Conservation (phyloP, 2,888 invertebrate genomes). For the Drosophila emarginata region DNA sequence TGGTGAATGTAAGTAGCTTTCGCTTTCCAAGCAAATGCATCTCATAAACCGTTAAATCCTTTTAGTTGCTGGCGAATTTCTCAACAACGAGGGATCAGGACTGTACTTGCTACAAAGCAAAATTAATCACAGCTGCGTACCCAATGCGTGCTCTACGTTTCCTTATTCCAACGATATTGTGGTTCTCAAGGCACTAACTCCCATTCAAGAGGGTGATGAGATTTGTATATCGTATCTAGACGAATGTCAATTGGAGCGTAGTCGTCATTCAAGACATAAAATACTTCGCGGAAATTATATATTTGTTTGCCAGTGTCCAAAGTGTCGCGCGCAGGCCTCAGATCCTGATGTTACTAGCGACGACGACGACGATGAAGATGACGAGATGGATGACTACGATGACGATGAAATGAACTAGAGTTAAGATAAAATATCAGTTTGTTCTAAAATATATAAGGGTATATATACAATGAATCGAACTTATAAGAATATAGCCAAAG, state of each 20-base stretch:
- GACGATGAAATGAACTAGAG: slow-evolving; percentile 54
- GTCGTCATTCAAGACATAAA: slow-evolving; percentile 94
- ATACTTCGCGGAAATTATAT: slow-evolving; percentile 90
- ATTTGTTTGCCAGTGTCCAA: slow-evolving; percentile 91
- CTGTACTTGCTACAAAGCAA: slow-evolving; percentile 93
- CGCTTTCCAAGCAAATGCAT: neutral
- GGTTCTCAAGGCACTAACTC: slow-evolving; percentile 87
- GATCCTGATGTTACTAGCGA: slow-evolving; percentile 93
- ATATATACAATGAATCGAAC: neutral
- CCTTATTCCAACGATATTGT: slow-evolving; percentile 91
- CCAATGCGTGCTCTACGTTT: slow-evolving; percentile 94
- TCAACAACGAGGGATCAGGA: slow-evolving; percentile 96
- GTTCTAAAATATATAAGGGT: slow-evolving; percentile 3
- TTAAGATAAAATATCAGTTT: slow-evolving; percentile 11
- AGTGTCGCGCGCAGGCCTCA: slow-evolving; percentile 88
- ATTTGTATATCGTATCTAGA: slow-evolving; percentile 95
- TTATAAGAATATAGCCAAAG: neutral
- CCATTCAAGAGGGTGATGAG: slow-evolving; percentile 92
- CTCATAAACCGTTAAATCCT: neutral
- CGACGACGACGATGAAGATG: slow-evolving; percentile 84
- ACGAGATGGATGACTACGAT: slow-evolving; percentile 71
- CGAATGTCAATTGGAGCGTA: slow-evolving; percentile 90
- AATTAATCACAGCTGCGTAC: slow-evolving; percentile 95
- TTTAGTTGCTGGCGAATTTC: slow-evolving; percentile 85
- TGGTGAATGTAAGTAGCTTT: slow-evolving; percentile 86